Base-by-base conservation (phyloP, 1,140 invertebrate genomes). In the Oedothorax gibbosus region DNA sequence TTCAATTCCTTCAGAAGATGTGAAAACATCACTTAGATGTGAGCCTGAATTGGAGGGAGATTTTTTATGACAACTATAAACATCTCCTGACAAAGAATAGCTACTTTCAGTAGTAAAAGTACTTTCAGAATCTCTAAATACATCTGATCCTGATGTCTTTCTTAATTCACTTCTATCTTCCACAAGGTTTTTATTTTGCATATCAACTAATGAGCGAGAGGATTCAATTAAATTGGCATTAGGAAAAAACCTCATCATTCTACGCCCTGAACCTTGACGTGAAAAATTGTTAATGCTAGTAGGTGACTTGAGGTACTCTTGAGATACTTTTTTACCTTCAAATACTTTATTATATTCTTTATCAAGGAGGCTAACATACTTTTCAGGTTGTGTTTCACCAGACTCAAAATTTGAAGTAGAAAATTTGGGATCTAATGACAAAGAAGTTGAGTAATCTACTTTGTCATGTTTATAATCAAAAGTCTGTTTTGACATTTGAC, bases 271-370 rank as follows among this genome's bases (percentile, higher is more conserved):
- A 57, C 60, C 54, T n/a, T 21, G 9, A 50, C 62, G 18, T 15
- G 49, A 15, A 68, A 56, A 56, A 60, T 35, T 62, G 20, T 60
- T 60, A 60, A 57, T 71, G 53, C 66, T 21, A 71, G 35, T n/a
- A 50, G 64, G 49, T 14, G 64, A 77, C 20, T 86, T 86, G 0
- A 68, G n/a, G 11, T 80, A 49, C 4, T 68, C 35, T 12, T 79
- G 81, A 49, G 83, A 77, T 14, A 66, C 65, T 83, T 75, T 86
- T 14, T 83, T 86, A 5, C 73, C 64, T 60, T 76, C 86, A 82
- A 85, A 85, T 66, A 77, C 84, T 57, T 75, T 77, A 54, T 86
- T 71, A 72, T 80, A 86, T 79, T 87, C 87, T 64, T 84, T 86
- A 69, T 86, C 87, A 56, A 86, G 72, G 12, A 79, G 53, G 53